Evolutionary conservation across 1,140 invertebrate species (phyloP).

Genomic region (Caenorhabditis inopinata): DNA sequence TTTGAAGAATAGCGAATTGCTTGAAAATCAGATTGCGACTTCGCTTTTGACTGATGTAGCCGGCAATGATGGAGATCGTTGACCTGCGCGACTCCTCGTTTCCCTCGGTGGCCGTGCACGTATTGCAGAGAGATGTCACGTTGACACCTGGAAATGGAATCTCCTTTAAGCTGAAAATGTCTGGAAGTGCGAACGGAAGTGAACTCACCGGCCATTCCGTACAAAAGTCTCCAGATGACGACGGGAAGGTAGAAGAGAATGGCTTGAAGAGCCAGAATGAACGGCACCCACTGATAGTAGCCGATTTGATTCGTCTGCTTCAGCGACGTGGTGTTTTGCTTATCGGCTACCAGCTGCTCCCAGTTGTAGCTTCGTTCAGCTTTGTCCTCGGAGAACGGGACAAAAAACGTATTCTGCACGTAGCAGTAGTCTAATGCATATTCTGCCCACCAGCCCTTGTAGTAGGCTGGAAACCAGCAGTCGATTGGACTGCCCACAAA

Average conservation of each 20-base stretch:
- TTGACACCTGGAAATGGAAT: conserved; percentile 60
- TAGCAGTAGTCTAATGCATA: conserved; percentile 66
- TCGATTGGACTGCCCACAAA: conserved; percentile 64
- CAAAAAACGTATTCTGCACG: conserved; percentile 66
- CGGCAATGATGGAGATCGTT: background rate
- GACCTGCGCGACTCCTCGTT: conserved; percentile 52
- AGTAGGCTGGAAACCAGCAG: conserved; percentile 66
- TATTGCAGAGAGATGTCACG: conserved; percentile 63
- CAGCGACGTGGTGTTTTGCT: conserved; percentile 28
- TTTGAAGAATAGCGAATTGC: background rate
- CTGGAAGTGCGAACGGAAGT: background rate
- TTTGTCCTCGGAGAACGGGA: conserved; percentile 58
- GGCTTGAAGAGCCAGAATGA: conserved; percentile 69
- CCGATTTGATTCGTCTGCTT: conserved; percentile 41
- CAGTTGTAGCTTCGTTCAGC: conserved; percentile 52
- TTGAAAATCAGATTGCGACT: background rate
- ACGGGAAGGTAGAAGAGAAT: conserved; percentile 70
- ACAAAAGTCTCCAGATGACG: conserved; percentile 68
- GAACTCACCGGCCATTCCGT: conserved; percentile 51
- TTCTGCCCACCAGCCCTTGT: conserved; percentile 66
- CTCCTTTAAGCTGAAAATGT: background rate
- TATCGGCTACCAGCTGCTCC: conserved; percentile 59
- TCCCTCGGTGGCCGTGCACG: conserved; percentile 60
- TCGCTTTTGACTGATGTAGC: background rate
- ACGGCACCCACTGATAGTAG: conserved; percentile 70